A percentile compares a stretch with the other conserved stretches of the same genome.
phyloP scores from a whole-genome alignment of 2,113 vertebrate species.

The Carollia perspicillata region DNA sequence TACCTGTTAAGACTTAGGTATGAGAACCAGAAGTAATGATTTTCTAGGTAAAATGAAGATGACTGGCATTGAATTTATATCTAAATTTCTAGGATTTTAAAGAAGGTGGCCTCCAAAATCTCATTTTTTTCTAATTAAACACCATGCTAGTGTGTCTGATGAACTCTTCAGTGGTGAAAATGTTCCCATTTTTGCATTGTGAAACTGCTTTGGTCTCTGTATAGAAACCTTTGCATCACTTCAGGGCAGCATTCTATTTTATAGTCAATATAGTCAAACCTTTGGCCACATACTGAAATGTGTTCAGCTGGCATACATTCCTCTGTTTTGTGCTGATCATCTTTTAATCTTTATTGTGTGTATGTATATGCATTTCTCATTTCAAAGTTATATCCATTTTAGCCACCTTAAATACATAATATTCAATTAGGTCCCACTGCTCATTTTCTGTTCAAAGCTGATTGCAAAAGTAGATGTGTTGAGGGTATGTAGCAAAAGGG shows the following conservation, averaged over 20 bases:
- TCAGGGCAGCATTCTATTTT: neutral
- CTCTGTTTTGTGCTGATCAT: neutral
- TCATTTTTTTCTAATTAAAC: neutral
- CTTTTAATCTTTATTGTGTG: neutral
- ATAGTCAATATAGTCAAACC: neutral
- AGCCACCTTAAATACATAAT: constrained; percentile 22
- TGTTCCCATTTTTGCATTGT: neutral
- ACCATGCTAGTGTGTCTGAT: neutral
- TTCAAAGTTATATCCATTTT: constrained; percentile 50
- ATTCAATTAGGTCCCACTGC: constrained; percentile 54
- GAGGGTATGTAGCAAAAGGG: constrained; percentile 76
- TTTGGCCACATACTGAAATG: neutral
- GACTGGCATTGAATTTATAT: neutral
- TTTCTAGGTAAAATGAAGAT: neutral
- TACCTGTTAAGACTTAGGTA: neutral
- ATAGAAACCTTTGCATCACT: neutral
- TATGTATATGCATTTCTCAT: neutral
- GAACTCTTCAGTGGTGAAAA: neutral
- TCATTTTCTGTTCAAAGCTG: constrained; percentile 69
- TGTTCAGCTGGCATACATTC: neutral
- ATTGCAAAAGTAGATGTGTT: constrained; percentile 70
- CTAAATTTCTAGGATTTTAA: neutral
- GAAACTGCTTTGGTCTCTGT: neutral
- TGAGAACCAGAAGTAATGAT: neutral
- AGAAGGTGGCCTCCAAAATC: neutral